phyloP scores from a whole-genome alignment of 2,888 invertebrate genomes.

The Acrobasis consociella region DNA sequence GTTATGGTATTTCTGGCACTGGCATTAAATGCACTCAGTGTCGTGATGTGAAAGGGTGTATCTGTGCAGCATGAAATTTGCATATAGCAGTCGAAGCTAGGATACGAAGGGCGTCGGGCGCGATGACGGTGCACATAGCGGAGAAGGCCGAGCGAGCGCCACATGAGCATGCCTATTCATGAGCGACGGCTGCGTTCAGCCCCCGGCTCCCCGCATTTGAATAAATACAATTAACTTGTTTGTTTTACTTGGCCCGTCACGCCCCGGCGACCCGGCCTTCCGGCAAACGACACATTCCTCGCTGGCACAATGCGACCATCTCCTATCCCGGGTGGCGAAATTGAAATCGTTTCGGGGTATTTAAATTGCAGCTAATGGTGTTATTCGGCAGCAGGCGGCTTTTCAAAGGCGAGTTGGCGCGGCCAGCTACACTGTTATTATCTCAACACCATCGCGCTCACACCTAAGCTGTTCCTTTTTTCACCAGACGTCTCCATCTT shows the following conservation, averaged over 20 bases:
- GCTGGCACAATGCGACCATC: slow-evolving; percentile 30
- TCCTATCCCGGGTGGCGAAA: slow-evolving; percentile 40
- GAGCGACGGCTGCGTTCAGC: slow-evolving; percentile 69
- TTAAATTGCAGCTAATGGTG: slow-evolving; percentile 72
- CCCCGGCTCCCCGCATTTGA: slow-evolving; percentile 68
- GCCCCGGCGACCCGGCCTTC: slow-evolving; percentile 61
- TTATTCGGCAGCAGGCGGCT: slow-evolving; percentile 70
- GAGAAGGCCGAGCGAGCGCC: slow-evolving; percentile 52
- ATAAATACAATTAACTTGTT: slow-evolving; percentile 83
- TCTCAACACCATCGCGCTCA: slow-evolving; percentile 80
- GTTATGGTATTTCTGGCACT: neutral
- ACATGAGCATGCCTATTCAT: slow-evolving; percentile 70
- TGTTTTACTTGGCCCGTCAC: slow-evolving; percentile 72
- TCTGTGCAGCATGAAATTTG: slow-evolving; percentile 32
- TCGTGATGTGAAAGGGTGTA: slow-evolving; percentile 1
- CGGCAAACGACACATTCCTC: slow-evolving; percentile 57
- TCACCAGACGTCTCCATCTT: slow-evolving; percentile 71
- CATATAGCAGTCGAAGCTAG: slow-evolving; percentile 41
- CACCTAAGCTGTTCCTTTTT: slow-evolving; percentile 78
- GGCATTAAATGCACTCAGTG: neutral
- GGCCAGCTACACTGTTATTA: slow-evolving; percentile 77
- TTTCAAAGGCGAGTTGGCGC: slow-evolving; percentile 64
- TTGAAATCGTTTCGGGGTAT: slow-evolving; percentile 66
- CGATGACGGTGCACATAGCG: slow-evolving; percentile 70
- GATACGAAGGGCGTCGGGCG: slow-evolving; percentile 35